A percentile compares a stretch with the other conserved stretches of the same genome.
These are phyloP conservation scores for Drosophila burlai DNA, from an alignment of 1,140 invertebrate species.

Conservation along the genomic window DNA sequence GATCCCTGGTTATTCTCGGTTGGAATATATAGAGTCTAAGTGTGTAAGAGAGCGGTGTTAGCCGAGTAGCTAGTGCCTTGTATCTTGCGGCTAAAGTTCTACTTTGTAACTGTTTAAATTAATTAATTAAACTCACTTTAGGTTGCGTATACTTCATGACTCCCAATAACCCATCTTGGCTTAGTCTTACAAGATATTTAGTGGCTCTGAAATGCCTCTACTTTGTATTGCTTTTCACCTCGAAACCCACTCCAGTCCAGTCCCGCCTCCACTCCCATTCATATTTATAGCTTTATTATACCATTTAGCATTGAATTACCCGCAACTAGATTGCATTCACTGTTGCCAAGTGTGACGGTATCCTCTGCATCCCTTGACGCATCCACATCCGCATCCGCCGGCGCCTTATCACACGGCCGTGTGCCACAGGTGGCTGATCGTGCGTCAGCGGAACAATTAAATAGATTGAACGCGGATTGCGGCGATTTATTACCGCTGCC, in stretches of 20 bases:
- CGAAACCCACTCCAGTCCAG: too few relatives aligned
- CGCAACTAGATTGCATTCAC: background rate
- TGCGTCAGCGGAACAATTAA: slow-evolving; percentile 51
- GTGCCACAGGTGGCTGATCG: slow-evolving; percentile 24
- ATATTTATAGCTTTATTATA: background rate
- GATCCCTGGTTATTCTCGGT: background rate
- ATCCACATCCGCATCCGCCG: slow-evolving; percentile 2
- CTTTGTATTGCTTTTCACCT: too few relatives aligned
- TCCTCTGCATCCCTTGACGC: slow-evolving; percentile 23
- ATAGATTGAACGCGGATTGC: slow-evolving; percentile 46
- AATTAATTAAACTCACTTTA: background rate
- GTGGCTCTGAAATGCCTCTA: too few relatives aligned
- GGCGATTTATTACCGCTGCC: slow-evolving; percentile 23
- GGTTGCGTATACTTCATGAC: background rate
- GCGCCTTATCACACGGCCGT: slow-evolving; percentile 10
- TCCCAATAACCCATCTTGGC: background rate
- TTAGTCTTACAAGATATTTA: background rate
- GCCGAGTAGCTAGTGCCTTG: background rate
- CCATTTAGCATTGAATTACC: background rate
- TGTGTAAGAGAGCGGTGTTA: background rate
- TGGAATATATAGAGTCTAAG: background rate
- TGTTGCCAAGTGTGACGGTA: slow-evolving; percentile 14
- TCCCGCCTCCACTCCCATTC: background rate
- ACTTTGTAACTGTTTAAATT: background rate
- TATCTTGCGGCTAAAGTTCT: background rate